Evolutionary conservation across 2,113 vertebrate genomes (phyloP), one percentile per base, ranked within the genome.

Genomic region (Diphyllodes magnificus): DNA sequence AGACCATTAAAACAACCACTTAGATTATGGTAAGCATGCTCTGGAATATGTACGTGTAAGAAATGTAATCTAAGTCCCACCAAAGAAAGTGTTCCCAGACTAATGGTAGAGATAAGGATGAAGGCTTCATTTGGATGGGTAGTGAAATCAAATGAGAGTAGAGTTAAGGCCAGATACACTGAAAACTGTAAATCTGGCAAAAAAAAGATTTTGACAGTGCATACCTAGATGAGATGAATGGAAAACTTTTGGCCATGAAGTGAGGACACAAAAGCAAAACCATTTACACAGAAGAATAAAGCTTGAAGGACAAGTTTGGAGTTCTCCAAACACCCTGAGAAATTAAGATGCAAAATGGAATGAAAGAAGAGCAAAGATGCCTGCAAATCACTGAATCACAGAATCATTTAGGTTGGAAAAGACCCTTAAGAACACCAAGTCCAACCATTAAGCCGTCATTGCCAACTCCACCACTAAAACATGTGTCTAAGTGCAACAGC

Each of bases 381-480:
- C 21, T 59, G 18, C 4, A 80, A 86, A 60, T 59, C 18, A 70
- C 11, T 49, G 60, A 81, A 65, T 50, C 28, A 64, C 4, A 70
- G 33, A 71, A 76, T 19, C 10, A 39, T 50, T 84, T 54, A 50
- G 15, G 16, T 28, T 50, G 37, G 40, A 86, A 79, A 75, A 70
- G 6, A 70, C 9, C 1, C 0, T 39, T 56, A 31, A 89, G 33
- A 69, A 27, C 31, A 30, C 15, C 0, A 2, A 42, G 13, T 27
- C 25, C 30, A 86, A 25, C 19, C 1, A 3, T 31, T 65, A 75
- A 70, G 9, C 9, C 22, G 45, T 10, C 39, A 30, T 13, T 60
- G 11, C 33, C 33, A 65, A 45, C 33, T 31, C 56, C 40, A 75
- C 13, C 13, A 54, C 9, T 54, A 49, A 88, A 59, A 20, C 10